Evolutionary conservation across 2,113 vertebrate species (phyloP).

Genomic region (Himantopus leucocephalus): DNA sequence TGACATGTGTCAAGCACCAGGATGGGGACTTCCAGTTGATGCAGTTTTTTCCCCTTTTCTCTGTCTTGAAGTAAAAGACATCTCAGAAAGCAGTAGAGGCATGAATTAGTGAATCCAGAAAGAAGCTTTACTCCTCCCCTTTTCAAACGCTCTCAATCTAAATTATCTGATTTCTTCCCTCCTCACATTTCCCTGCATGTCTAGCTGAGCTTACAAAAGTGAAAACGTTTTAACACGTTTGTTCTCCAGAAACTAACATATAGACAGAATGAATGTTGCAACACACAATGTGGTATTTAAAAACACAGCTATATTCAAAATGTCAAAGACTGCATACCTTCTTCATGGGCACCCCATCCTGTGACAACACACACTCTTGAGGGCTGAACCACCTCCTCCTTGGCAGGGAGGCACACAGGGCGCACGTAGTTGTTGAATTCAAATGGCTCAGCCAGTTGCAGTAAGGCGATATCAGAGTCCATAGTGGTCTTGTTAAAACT

Average conservation of each 20-base stretch:
- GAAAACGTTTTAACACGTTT: neutral
- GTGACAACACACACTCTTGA: slow-evolving; percentile 11
- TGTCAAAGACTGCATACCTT: neutral
- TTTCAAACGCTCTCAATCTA: neutral
- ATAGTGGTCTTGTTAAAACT: slow-evolving; percentile 22
- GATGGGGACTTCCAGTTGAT: slow-evolving; percentile 56
- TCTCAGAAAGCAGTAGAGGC: neutral
- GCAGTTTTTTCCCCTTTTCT: slow-evolving; percentile 42
- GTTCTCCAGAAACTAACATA: neutral
- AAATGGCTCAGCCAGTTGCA: slow-evolving; percentile 8
- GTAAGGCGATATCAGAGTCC: slow-evolving; percentile 49
- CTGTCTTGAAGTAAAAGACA: slow-evolving; percentile 24
- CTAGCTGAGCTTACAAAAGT: neutral
- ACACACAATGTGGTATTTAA: neutral
- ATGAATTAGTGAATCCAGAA: neutral
- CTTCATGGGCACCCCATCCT: slow-evolving; percentile 26
- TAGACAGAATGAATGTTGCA: neutral
- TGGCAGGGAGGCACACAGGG: slow-evolving; percentile 38
- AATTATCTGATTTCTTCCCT: neutral
- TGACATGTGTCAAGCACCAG: slow-evolving; percentile 28
- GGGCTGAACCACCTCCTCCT: neutral
- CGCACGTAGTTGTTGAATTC: slow-evolving; percentile 6
- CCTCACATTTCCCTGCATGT: neutral
- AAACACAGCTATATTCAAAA: neutral
- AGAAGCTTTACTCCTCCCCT: neutral